phyloP scores from a whole-genome alignment of 2,113 vertebrate species.

The Trogon melanurus region DNA sequence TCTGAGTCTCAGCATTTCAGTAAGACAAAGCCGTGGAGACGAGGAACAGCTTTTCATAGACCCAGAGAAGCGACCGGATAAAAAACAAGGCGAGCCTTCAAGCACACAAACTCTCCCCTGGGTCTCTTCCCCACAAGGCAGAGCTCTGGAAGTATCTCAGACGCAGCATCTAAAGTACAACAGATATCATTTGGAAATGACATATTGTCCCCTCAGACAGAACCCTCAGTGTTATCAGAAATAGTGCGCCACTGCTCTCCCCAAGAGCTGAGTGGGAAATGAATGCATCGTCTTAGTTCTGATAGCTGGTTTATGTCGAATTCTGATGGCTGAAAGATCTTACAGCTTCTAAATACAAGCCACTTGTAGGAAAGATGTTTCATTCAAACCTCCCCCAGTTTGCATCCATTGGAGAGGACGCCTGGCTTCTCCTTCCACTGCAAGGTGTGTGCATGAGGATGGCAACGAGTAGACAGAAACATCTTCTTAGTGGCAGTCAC shows the following conservation, averaged over 20 bases:
- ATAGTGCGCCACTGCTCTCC: background rate
- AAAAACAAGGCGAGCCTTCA: background rate
- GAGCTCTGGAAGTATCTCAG: background rate
- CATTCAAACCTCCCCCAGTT: background rate
- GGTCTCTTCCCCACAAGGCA: background rate
- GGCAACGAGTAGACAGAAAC: background rate
- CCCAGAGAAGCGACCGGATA: background rate
- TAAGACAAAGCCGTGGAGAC: background rate
- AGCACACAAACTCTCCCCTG: conserved; percentile 4
- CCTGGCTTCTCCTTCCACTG: background rate
- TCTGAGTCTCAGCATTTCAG: background rate
- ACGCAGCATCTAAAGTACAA: background rate
- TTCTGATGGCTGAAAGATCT: background rate
- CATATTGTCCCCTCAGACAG: background rate
- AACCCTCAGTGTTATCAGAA: conserved; percentile 19
- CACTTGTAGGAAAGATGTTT: background rate
- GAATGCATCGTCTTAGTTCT: background rate
- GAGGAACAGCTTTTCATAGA: background rate
- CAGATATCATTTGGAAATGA: background rate
- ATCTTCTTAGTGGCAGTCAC: background rate
- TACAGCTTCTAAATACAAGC: background rate
- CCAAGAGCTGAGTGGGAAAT: background rate
- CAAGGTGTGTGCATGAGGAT: background rate
- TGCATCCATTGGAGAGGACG: background rate
- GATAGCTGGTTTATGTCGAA: background rate